phyloP scores from a whole-genome alignment of 2,888 invertebrate species.

The Acholoe squamosa region DNA sequence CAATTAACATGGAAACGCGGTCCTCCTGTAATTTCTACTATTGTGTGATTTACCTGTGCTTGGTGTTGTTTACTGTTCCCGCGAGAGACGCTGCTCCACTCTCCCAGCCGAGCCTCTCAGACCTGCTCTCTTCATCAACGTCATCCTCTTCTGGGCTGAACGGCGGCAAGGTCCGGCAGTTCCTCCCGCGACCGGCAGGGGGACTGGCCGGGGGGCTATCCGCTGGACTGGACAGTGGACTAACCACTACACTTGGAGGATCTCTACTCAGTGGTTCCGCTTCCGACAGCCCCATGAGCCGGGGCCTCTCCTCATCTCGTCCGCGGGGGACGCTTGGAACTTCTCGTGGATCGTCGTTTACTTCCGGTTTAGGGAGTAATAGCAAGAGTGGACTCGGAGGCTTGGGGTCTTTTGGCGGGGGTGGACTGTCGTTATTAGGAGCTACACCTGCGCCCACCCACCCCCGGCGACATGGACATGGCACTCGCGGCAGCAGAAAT shows the following conservation, averaged over 20 bases:
- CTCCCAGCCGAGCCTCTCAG: not conserved
- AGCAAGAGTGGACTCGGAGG: not conserved
- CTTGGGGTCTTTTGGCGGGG: not conserved
- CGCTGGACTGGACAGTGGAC: not conserved
- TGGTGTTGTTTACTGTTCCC: not conserved
- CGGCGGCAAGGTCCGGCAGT: slow-evolving; percentile 49
- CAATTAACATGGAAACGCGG: not conserved
- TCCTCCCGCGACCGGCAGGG: not conserved
- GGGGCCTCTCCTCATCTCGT: not conserved
- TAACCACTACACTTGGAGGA: not conserved
- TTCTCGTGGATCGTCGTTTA: not conserved
- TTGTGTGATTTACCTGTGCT: not conserved
- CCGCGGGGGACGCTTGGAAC: not conserved
- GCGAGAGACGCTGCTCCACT: not conserved
- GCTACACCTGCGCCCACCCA: not conserved
- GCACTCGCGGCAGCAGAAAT: not conserved
- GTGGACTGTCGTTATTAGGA: too few species aligned
- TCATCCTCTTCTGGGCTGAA: not conserved
- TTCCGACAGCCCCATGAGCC: slow-evolving; percentile 33
- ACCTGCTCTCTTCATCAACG: not conserved
- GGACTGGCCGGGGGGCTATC: not conserved
- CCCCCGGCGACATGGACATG: slow-evolving; percentile 19
- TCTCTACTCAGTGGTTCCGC: not conserved
- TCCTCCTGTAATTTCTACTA: too few species aligned
- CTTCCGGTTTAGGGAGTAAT: not conserved